A percentile compares a stretch with the other conserved stretches of the same genome.
Conservation (phyloP, 2,888 invertebrate species). For the Tolmerus cingulatus region DNA sequence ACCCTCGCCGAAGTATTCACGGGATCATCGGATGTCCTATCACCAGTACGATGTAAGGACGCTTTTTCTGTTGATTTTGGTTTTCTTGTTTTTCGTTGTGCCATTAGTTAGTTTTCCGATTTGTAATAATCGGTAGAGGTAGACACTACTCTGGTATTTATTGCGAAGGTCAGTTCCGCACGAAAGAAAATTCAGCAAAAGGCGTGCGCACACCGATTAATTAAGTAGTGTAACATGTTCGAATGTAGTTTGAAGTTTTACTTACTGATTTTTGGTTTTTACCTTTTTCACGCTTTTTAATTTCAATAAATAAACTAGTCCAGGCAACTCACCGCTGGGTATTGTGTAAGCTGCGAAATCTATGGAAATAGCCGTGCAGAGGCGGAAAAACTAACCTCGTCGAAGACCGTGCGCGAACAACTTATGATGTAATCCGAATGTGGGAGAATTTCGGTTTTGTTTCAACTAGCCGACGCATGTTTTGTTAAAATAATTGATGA, state of each 20-base stretch:
- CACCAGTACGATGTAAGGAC: conserved; percentile 63
- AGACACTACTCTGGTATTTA: background rate
- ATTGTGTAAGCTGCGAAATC: conserved; percentile 14
- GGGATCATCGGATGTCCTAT: conserved; percentile 61
- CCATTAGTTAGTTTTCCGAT: conserved; percentile 17
- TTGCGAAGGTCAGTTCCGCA: conserved; percentile 7
- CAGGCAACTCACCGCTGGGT: background rate
- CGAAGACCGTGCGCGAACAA: background rate
- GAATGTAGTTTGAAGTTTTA: background rate
- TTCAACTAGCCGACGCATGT: background rate
- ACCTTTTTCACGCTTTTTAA: conserved; percentile 37
- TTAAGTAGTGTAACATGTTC: background rate
- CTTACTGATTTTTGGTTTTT: background rate
- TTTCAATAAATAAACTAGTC: conserved; percentile 3
- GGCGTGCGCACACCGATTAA: background rate
- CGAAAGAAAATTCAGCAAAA: background rate
- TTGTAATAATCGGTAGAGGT: background rate
- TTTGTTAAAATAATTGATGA: background rate
- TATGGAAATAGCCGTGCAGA: background rate
- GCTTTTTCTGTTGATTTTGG: background rate
- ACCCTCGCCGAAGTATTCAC: conserved; percentile 60
- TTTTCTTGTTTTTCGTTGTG: background rate
- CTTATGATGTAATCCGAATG: conserved; percentile 22
- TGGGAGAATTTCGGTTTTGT: conserved; percentile 1
- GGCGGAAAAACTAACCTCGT: background rate